These are phyloP conservation scores for Genyomyrus donnyi DNA, from an alignment of 2,113 vertebrate species.

Conservation along the genomic window DNA sequence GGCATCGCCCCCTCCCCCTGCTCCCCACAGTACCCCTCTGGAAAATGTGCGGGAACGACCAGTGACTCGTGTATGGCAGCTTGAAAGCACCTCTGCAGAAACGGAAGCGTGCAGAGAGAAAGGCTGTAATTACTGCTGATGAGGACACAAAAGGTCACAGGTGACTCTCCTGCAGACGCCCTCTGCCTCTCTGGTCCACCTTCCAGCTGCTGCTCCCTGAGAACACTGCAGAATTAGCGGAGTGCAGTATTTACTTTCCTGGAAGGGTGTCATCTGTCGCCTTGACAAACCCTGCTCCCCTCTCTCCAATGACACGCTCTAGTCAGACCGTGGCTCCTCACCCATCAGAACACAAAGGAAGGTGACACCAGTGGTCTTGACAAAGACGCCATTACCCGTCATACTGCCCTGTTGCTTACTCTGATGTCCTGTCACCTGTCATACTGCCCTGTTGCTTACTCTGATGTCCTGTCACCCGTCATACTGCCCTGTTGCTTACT, in stretches of 20 bases:
- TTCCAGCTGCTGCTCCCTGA: neutral
- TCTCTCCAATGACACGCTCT: neutral
- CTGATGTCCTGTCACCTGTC: too few relatives aligned
- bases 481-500: too few relatives aligned
- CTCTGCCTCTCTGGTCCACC: neutral
- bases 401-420: too few relatives aligned
- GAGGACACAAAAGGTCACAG: neutral
- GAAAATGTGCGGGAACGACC: neutral
- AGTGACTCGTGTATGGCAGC: neutral
- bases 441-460: too few relatives aligned
- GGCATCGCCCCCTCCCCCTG: neutral
- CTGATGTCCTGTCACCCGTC: neutral
- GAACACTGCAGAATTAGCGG: neutral
- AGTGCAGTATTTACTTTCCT: neutral
- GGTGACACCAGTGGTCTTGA: neutral
- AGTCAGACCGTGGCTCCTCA: neutral
- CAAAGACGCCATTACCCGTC: neutral
- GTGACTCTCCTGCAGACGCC: neutral
- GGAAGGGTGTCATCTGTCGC: neutral
- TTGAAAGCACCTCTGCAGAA: neutral
- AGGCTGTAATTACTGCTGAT: neutral
- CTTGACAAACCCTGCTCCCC: neutral
- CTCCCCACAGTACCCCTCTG: neutral
- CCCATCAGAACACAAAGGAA: neutral
- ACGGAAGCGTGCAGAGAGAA: neutral